Base-by-base conservation (phyloP, 2,888 invertebrate species). In the Mylabris sibirica region DNA sequence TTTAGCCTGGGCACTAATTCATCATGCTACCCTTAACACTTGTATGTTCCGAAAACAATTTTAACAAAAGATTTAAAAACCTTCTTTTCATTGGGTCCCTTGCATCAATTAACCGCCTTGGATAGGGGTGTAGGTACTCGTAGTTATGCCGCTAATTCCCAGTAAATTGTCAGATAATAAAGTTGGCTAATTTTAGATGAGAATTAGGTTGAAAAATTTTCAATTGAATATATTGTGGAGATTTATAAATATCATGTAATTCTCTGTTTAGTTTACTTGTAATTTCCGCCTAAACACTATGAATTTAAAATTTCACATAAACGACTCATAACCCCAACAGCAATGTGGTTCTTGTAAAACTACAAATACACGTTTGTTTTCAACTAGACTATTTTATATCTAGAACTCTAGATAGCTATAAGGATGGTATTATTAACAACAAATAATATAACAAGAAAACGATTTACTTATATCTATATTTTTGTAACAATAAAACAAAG, bases 281-380 rank as follows among this genome's bases (percentile, higher is more conserved):
- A 63, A 63, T 63, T 24, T 63, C 60, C 66, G 62, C 53, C 60
- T 66, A 69, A 69, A 69, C 66, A 68, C 24, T 60, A 17, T 59
- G 26, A 38, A 65, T 66, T 53, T 20, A n/a, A 60, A 69, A 66
- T 62, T 70, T 65, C 60, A 49, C 62, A 60, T 61, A 64, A 69
- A 66, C 64, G 64, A 38, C 64, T 26, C 60, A 63, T 67, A 67
- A 65, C 65, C 61, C 60, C 65, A 57, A 26, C 24, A 24, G 61
- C 69, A 66, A 69, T 69, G 35, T 69, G 69, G 60, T 61, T 69
- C 63, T 44, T 64, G 64, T 69, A 26, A 26, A 26, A 57, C 26
- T 57, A 57, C 57, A 57, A 57, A 57, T n/a, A 24, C 26, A 30
- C 20, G 22, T 62, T n/a, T 30, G 30, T 30, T 30, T 30, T 62